A percentile compares a stretch with the other conserved stretches of the same genome.
Conservation (phyloP, 2,888 invertebrate genomes). For the Polietes domitor region DNA sequence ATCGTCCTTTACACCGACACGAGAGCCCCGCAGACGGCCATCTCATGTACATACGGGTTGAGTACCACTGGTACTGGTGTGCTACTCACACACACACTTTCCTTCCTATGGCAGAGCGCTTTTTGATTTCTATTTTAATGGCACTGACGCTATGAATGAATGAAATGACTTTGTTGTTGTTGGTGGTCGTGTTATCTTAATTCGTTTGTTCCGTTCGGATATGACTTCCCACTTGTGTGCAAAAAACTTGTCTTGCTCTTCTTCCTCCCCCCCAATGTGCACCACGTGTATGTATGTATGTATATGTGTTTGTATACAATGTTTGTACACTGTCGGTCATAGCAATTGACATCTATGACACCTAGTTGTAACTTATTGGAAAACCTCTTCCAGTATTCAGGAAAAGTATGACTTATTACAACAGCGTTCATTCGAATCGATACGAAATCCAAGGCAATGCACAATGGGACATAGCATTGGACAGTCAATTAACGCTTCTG, state of each 20-base stretch:
- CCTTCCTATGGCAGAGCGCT: neutral
- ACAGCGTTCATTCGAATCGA: too few relatives aligned
- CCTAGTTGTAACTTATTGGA: too few relatives aligned
- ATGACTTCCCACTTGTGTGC: neutral
- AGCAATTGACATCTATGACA: too few relatives aligned
- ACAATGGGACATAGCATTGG: too few relatives aligned
- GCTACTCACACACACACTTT: neutral
- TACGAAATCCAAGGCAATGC: too few relatives aligned
- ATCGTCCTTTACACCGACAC: neutral
- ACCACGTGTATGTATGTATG: too few relatives aligned
- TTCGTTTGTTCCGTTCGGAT: slow-evolving; percentile 1
- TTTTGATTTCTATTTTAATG: neutral
- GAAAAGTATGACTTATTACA: too few relatives aligned
- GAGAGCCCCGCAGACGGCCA: neutral
- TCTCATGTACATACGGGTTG: neutral
- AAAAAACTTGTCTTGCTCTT: neutral
- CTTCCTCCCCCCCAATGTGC: too few relatives aligned
- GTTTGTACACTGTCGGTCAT: too few relatives aligned
- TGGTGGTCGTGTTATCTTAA: slow-evolving; percentile 2
- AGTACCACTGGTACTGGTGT: neutral
- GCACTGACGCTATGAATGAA: neutral
- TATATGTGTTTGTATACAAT: too few relatives aligned
- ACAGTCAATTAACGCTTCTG: too few relatives aligned
- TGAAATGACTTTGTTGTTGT: slow-evolving; percentile 1
- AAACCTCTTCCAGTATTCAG: too few relatives aligned